phyloP scores from a whole-genome alignment of 2,888 invertebrate genomes.

The Xylota segnis region DNA sequence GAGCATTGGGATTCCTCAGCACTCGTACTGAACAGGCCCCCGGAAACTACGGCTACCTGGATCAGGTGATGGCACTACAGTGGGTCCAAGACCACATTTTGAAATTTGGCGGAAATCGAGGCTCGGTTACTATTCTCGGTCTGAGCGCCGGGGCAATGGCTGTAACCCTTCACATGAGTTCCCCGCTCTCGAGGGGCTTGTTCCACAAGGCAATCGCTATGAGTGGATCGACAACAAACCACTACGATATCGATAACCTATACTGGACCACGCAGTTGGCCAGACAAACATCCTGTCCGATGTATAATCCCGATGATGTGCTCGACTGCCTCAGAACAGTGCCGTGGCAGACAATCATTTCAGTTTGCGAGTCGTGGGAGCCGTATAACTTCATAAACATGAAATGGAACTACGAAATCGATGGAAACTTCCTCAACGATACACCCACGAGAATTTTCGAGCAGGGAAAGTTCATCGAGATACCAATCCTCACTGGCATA shows the following conservation, averaged over 20 bases:
- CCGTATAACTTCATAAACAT: slow-evolving; percentile 79
- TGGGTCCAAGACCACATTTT: slow-evolving; percentile 88
- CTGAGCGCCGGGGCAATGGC: slow-evolving; percentile 85
- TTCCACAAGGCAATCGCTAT: slow-evolving; percentile 89
- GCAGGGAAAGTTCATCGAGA: slow-evolving; percentile 85
- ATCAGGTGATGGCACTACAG: slow-evolving; percentile 87
- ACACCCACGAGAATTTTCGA: slow-evolving; percentile 86
- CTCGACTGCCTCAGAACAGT: slow-evolving; percentile 85
- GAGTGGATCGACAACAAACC: slow-evolving; percentile 87
- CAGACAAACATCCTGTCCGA: slow-evolving; percentile 86
- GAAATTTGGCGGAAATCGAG: slow-evolving; percentile 88
- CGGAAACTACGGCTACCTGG: slow-evolving; percentile 89
- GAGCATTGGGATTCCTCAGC: slow-evolving; percentile 86
- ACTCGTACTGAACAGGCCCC: slow-evolving; percentile 87
- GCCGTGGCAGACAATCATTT: slow-evolving; percentile 79
- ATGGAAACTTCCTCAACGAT: slow-evolving; percentile 86
- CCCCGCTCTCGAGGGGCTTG: slow-evolving; percentile 87
- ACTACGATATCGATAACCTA: slow-evolving; percentile 85
- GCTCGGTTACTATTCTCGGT: slow-evolving; percentile 87
- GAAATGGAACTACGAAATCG: slow-evolving; percentile 85
- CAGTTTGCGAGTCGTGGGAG: slow-evolving; percentile 79
- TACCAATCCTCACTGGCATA: slow-evolving; percentile 87
- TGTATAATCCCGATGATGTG: slow-evolving; percentile 85
- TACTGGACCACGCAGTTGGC: slow-evolving; percentile 87
- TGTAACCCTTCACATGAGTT: slow-evolving; percentile 86